A percentile compares a stretch with the other conserved stretches of the same genome.
These are phyloP conservation scores for Aleiodes sp. DNA, from an alignment of 1,140 invertebrate species.

Conservation along the genomic window DNA sequence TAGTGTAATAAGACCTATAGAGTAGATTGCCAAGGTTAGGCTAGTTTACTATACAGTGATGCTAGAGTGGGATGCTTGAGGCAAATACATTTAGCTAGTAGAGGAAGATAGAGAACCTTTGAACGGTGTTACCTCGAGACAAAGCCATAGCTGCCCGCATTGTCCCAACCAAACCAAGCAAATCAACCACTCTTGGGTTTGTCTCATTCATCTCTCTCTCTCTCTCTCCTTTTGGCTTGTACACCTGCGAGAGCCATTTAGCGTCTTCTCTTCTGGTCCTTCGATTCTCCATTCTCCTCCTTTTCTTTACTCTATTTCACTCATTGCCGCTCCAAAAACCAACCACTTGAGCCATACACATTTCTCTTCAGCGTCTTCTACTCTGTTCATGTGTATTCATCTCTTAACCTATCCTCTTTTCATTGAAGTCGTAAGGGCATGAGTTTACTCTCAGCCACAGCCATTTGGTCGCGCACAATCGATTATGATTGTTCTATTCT, in stretches of 20 bases:
- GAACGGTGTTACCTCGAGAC: slow-evolving; percentile 55
- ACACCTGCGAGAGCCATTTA: slow-evolving; percentile 30
- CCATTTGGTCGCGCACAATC: too few species aligned
- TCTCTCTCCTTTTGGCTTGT: slow-evolving; percentile 12
- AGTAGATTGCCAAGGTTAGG: too few species aligned
- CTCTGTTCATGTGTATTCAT: too few species aligned
- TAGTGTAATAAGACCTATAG: too few species aligned
- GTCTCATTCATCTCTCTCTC: slow-evolving; percentile 17
- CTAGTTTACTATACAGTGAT: too few species aligned
- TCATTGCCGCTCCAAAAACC: background rate
- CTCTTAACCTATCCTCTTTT: background rate
- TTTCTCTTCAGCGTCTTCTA: background rate
- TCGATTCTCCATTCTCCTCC: background rate
- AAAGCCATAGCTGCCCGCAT: slow-evolving; percentile 55
- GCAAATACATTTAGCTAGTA: background rate
- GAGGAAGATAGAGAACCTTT: slow-evolving; percentile 35
- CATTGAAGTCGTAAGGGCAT: background rate
- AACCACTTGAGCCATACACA: background rate
- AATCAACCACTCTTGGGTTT: slow-evolving; percentile 52
- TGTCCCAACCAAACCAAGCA: slow-evolving; percentile 56
- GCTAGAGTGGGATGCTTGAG: background rate
- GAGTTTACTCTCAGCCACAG: background rate
- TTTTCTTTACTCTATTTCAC: background rate
- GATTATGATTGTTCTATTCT: background rate
- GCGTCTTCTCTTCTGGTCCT: slow-evolving; percentile 10